Conservation (phyloP, 1,140 invertebrate genomes). For the Drosophila melanogaster region Release_6_plus_ISO1_MT NT_037436.4:2954501-2955000, state of each 20-base stretch:
- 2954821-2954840: slow-evolving; percentile 22
- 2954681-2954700: slow-evolving; percentile 94
- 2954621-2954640: neutral
- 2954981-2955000: slow-evolving; percentile 67
- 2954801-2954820: slow-evolving; percentile 45
- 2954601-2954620: neutral
- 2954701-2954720: slow-evolving; percentile 94
- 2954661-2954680: slow-evolving; percentile 30
- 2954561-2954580: too few relatives aligned
- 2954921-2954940: slow-evolving; percentile 79
- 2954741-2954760: slow-evolving; percentile 90
- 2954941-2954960: slow-evolving; percentile 80
- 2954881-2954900: slow-evolving; percentile 3
- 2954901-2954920: slow-evolving; percentile 62
- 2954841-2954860: slow-evolving; percentile 22
- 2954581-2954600: neutral
- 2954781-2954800: slow-evolving; percentile 71
- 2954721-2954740: slow-evolving; percentile 92
- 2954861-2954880: slow-evolving; percentile 36
- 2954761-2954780: slow-evolving; percentile 86
- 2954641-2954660: neutral
- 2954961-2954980: slow-evolving; percentile 80
- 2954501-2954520: neutral
- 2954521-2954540: neutral
- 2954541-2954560: too few relatives aligned